A percentile compares a stretch with the other conserved stretches of the same genome.
These are phyloP conservation scores for Zaprionus lineosus DNA, from an alignment of 2,888 invertebrate species.

Conservation along the genomic window DNA sequence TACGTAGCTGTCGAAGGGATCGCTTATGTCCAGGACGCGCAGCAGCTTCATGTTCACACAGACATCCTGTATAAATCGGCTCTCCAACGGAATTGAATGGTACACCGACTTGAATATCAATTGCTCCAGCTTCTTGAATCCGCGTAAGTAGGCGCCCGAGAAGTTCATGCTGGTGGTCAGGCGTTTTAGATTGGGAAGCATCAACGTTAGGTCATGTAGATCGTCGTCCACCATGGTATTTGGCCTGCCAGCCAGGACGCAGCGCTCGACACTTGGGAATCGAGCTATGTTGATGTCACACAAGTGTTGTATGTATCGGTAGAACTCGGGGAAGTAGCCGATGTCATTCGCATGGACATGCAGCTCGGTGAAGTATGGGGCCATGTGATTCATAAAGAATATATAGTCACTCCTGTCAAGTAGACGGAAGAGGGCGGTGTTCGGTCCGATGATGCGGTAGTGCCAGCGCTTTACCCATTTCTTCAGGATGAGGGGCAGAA, in stretches of 20 bases:
- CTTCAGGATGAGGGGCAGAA: too few relatives aligned
- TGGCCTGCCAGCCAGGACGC: constrained; percentile 58
- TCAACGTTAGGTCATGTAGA: constrained; percentile 48
- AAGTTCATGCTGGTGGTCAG: constrained; percentile 66
- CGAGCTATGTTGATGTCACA: constrained; percentile 57
- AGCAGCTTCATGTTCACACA: constrained; percentile 54
- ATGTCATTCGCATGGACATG: constrained; percentile 63
- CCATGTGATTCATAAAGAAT: too few relatives aligned
- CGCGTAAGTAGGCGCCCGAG: constrained; percentile 45
- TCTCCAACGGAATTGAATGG: constrained; percentile 60
- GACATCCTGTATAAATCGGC: constrained; percentile 60
- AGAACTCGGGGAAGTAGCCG: constrained; percentile 58
- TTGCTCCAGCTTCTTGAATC: constrained; percentile 57
- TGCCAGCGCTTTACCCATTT: too few relatives aligned
- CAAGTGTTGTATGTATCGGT: constrained; percentile 57
- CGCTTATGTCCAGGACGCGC: constrained; percentile 61
- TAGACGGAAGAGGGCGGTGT: too few relatives aligned
- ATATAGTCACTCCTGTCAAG: too few relatives aligned
- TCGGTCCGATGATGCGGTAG: too few relatives aligned
- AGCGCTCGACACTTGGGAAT: constrained; percentile 48
- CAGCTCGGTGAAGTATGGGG: too few relatives aligned
- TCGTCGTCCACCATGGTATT: constrained; percentile 60
- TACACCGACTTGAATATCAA: constrained; percentile 63
- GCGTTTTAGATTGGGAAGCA: constrained; percentile 61
- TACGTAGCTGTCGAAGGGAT: constrained; percentile 58